Evolutionary conservation across 2,113 vertebrate genomes (phyloP).

Genomic region (Eublepharis macularius): DNA sequence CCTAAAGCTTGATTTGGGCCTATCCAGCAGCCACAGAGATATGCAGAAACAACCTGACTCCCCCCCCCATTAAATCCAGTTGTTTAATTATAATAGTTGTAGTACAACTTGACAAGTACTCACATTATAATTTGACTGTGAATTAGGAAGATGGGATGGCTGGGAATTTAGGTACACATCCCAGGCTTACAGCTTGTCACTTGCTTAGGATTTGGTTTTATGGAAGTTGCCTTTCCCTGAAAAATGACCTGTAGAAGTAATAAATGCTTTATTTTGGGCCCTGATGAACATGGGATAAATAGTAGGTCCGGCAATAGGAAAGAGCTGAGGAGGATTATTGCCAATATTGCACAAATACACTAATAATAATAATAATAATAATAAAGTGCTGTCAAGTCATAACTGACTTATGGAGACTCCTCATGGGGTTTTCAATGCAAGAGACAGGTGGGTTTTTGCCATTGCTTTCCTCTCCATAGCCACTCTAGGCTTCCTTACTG

Average conservation of each 20-base stretch:
- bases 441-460: too few relatives aligned
- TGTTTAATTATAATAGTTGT: neutral
- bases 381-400: too few relatives aligned
- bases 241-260: neutral
- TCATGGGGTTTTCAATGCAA: too few relatives aligned
- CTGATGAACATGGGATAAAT: neutral
- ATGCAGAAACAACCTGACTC: neutral
- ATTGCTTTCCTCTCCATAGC: too few relatives aligned
- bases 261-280: neutral
- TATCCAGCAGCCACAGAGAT: neutral
- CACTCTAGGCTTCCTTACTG: too few relatives aligned
- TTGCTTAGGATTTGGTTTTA: neutral
- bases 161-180: neutral
- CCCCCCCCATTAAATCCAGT: neutral
- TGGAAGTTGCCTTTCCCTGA: too few relatives aligned
- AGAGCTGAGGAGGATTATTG: neutral
- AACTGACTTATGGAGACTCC: too few relatives aligned
- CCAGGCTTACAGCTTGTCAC: neutral
- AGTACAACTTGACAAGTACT: neutral
- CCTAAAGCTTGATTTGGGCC: neutral
- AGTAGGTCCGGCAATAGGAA: neutral
- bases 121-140: neutral
- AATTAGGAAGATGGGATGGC: neutral
- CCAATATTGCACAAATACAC: neutral
- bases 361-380: too few relatives aligned